Base-by-base conservation (phyloP, 2,888 invertebrate genomes). In the Drosophila neonasuta region DNA sequence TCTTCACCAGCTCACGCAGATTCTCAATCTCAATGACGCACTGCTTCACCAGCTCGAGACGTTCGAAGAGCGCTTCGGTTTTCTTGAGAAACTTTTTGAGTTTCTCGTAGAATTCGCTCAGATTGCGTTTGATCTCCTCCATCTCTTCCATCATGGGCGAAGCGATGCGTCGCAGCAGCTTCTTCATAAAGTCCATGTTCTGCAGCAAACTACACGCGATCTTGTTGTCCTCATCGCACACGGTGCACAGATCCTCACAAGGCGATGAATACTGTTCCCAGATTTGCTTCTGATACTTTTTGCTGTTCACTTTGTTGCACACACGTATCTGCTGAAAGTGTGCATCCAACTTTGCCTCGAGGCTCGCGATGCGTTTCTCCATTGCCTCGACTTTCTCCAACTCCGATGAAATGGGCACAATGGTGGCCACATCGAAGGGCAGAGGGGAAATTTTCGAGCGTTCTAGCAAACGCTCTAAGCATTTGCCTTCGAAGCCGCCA, bases 181-280 rank as follows among this genome's bases (percentile, higher is more conserved):
- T 90, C 63, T 88, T 87, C 50, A 90, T 68, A 29, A 90, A 91
- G 42, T 79, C 79, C 30, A 71, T 61, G 54, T 90, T 89, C 45
- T 80, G 73, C 0, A 90, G 57, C 13, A 90, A 74, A 7, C 79
- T 76, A 46, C 90, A 90, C 9, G 89, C 89, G 3, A 88, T 77
- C 9, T 86, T 80, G 36, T 89, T 88, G 10, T 86, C 81, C 39
- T 86, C 86, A 54, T 91, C 89, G 30, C 89, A 89, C 0, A 78
- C 67, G 8, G 79, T 77, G 61, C 89, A 90, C 0, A 88, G 77
- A 58, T 90, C 89, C 54, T 90, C 90, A 29, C 86, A 86, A 5
- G 78, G 69, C 7, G 77, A 57, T 1, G 76, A 42, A 41, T 83
- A 86, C 4, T 71, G 41, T 10, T 82, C 67, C 84, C 81, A 83